Percentiles rank a stretch among this genome's conserved stretches.
Conservation (phyloP, 2,888 invertebrate genomes). For the Candidula unifasciata region DNA sequence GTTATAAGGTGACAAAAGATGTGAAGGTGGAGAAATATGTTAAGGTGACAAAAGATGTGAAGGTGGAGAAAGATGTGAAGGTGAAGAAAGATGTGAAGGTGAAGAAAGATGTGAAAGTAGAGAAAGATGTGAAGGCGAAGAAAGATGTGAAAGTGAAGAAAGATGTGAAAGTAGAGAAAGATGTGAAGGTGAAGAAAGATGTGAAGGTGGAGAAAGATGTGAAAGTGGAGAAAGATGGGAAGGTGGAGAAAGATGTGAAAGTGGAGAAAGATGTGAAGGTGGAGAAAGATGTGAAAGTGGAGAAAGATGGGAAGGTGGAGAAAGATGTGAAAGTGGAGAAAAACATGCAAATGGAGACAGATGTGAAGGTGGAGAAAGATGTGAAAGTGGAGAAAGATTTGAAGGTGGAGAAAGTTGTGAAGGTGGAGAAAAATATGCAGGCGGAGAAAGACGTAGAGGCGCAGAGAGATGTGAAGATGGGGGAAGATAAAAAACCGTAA, state of each 20-base stretch:
- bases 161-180: background rate
- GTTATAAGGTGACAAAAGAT: background rate
- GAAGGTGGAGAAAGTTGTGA: background rate
- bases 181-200: background rate
- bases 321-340: background rate
- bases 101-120: background rate
- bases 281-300: background rate
- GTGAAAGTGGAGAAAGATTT: background rate
- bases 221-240: background rate
- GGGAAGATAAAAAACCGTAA: background rate
- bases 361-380: background rate
- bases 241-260: background rate
- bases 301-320: background rate
- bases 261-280: no score
- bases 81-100: conserved; percentile 12
- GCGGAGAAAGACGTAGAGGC: background rate
- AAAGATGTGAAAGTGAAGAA: background rate
- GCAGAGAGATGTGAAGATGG: background rate
- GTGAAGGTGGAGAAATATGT: background rate
- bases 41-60: background rate
- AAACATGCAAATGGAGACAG: background rate
- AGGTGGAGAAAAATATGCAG: background rate
- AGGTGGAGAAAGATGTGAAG: conserved; percentile 1
- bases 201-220: background rate
- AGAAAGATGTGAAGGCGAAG: background rate